Conservation (phyloP, 1,140 invertebrate genomes). For the Drosophila nebulosa region DNA sequence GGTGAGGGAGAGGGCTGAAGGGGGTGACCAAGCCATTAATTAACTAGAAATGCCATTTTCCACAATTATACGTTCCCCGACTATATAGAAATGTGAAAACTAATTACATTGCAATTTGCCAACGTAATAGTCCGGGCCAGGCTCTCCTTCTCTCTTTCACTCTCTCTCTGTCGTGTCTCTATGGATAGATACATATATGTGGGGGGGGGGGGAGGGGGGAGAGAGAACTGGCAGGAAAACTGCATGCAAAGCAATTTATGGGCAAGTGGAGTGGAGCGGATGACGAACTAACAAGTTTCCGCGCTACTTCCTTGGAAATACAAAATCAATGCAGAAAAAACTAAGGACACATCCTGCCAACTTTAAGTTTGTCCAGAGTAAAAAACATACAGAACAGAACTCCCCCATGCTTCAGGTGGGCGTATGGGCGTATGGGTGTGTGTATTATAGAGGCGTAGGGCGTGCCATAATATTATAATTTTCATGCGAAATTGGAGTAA, state of each 20-base stretch:
- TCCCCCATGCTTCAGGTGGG: not conserved
- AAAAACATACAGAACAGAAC: no score
- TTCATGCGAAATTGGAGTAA: constrained; percentile 54
- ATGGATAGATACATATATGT: constrained; percentile 12
- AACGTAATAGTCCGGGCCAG: constrained; percentile 63
- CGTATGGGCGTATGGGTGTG: constrained; percentile 12
- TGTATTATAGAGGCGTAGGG: constrained; percentile 17
- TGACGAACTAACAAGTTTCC: constrained; percentile 67
- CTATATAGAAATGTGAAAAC: constrained; percentile 80
- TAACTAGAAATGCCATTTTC: constrained; percentile 79
- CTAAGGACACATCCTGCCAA: constrained; percentile 61
- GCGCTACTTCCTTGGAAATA: constrained; percentile 74
- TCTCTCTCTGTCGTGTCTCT: not conserved
- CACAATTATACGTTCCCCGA: constrained; percentile 75
- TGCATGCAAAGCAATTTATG: constrained; percentile 75
- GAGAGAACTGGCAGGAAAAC: constrained; percentile 22
- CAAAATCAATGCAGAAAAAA: constrained; percentile 68
- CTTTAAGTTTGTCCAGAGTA: constrained; percentile 56
- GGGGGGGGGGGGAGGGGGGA: not conserved
- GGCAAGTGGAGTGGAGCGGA: constrained; percentile 5
- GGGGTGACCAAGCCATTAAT: constrained; percentile 60
- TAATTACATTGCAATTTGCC: constrained; percentile 80
- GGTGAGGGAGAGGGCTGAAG: not conserved
- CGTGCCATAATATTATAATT: constrained; percentile 56
- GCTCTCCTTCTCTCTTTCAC: not conserved